A percentile compares a stretch with the other conserved stretches of the same genome.
phyloP scores from a whole-genome alignment of 2,797 vertebrate species.

The Halcyon leucocephala region DNA sequence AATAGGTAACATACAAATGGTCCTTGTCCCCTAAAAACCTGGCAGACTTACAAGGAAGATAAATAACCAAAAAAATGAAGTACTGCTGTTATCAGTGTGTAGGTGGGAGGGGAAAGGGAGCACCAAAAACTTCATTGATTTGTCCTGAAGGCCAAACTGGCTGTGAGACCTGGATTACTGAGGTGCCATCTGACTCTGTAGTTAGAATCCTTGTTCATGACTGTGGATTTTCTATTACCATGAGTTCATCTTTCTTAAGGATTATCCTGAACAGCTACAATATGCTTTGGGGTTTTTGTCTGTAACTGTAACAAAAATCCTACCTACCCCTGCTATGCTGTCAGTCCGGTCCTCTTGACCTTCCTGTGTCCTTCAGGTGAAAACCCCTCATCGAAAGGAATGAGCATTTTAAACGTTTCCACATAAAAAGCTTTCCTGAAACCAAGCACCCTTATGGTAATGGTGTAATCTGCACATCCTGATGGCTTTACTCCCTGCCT shows the following conservation, averaged over 20 bases:
- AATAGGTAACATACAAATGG: not conserved
- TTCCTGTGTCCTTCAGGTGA: not conserved
- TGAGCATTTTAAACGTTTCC: not conserved
- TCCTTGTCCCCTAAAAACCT: not conserved
- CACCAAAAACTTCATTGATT: not conserved
- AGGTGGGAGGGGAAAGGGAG: not conserved
- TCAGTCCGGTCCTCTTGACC: not conserved
- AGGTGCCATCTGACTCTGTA: not conserved
- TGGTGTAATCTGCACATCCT: slow-evolving; percentile 44
- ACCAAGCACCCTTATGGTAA: slow-evolving; percentile 10
- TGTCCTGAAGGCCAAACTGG: not conserved
- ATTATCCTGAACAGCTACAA: not conserved
- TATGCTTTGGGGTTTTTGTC: not conserved
- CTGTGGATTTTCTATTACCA: not conserved
- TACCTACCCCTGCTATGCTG: not conserved
- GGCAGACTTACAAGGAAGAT: not conserved
- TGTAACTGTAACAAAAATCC: not conserved
- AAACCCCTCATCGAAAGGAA: not conserved
- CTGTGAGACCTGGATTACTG: accelerated
- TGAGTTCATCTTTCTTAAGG: not conserved
- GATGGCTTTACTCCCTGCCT: slow-evolving; percentile 35
- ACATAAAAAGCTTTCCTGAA: slow-evolving; percentile 1
- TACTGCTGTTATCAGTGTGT: not conserved
- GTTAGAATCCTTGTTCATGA: not conserved
- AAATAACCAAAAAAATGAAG: not conserved